Base-by-base conservation (phyloP, 2,797 vertebrate genomes). In the Clarias laeviceps region DNA sequence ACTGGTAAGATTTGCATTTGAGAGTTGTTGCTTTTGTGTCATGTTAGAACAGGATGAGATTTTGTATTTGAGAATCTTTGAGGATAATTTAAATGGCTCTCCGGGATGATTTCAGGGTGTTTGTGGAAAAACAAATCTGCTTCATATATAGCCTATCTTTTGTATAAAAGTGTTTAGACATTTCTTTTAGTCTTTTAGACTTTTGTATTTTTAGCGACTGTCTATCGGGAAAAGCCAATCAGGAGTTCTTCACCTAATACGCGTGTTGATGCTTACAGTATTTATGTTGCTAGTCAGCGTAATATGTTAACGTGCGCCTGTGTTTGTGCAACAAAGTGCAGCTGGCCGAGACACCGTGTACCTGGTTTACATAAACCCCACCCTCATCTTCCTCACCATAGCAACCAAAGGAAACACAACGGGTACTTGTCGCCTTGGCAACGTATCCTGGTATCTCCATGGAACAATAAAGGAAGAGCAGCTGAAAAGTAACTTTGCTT, bases 371-470 rank as follows among this genome's bases (percentile, higher is more conserved):
- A 90, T 88, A 93, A 92, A 90, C 91, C 91, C 93, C 93, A 88
- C 94, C 93, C 91, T 91, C 89, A 84, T 85, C 40, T 88, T 91
- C n/a, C 87, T 94, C 90, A 90, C 94, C 91, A 90, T 80, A 89
- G 93, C 91, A 94, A 94, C 93, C 85, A 76, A 82, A 66, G 57
- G 57, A 89, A 91, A 93, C 91, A 94, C 93, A 94, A 94, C 94
- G 94, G 92, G 92, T 94, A 94, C 93, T 91, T 92, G 94, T 95
- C 92, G 93, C 94, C 91, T 80, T 94, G 94, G 94, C 94, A 95
- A 95, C 94, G 90, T 94, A 88, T 90, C 87, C 89, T 89, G 85
- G 91, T 94, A 93, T 93, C 92, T 92, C 91, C 90, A 88, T 92
- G 91, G 93, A 90, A 87, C 90, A 93, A 91, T 83, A 88, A 87